Evolutionary conservation across 2,797 vertebrate species (phyloP).

Genomic region (Amblyraja radiata): DNA sequence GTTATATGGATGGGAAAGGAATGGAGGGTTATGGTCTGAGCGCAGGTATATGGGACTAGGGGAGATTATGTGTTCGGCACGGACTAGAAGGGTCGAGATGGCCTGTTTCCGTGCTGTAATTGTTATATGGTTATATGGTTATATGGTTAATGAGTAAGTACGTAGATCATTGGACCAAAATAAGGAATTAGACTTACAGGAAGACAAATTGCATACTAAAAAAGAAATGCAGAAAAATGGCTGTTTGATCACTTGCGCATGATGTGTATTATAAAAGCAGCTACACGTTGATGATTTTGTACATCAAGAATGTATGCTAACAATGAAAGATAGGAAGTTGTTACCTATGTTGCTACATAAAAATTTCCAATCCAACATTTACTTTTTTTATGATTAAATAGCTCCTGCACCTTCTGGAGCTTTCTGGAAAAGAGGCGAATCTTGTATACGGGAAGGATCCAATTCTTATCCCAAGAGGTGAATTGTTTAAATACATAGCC

Average conservation of each 20-base stretch:
- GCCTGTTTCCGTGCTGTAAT: too few relatives aligned
- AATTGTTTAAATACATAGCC: neutral
- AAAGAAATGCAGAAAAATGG: neutral
- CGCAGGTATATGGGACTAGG: too few relatives aligned
- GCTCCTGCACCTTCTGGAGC: too few relatives aligned
- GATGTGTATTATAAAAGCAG: neutral
- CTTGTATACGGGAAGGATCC: neutral
- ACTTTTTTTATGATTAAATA: too few relatives aligned
- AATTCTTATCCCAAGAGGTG: neutral
- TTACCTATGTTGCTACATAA: too few relatives aligned
- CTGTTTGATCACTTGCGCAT: neutral
- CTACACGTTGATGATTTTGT: neutral
- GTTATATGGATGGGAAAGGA: too few relatives aligned
- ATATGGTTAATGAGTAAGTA: neutral
- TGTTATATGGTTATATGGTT: too few relatives aligned
- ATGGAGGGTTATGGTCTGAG: too few relatives aligned
- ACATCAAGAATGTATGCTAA: neutral
- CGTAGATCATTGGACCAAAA: neutral
- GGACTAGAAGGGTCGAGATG: too few relatives aligned
- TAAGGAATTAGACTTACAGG: neutral
- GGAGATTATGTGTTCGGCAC: too few relatives aligned
- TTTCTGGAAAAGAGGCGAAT: too few relatives aligned
- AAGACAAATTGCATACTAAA: neutral
- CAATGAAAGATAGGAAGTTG: neutral
- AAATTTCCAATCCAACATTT: too few relatives aligned